Evolutionary conservation across 2,888 invertebrate genomes (phyloP), one percentile per base, ranked within the genome.

Genomic region (Pristionchus mayeri): DNA sequence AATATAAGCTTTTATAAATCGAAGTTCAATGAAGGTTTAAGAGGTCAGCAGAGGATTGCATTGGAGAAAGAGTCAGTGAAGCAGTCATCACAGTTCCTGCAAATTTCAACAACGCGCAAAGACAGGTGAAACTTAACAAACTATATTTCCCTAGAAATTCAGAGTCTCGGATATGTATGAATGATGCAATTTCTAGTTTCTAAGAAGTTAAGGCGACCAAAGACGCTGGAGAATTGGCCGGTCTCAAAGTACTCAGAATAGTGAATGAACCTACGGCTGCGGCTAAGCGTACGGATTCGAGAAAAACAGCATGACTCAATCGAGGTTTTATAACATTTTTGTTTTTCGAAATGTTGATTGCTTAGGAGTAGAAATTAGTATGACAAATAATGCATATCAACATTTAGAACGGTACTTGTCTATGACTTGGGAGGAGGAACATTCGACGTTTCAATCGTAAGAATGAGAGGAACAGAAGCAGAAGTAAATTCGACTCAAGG

Each of bases 71-170:
- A 6, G 63, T 54, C 21, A 84, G 44, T 9, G 60, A 76, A 13
- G 84, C 84, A 37, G 84, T 84, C 7, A 83, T 84, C 16, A 84
- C 84, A n/a, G 84, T 84, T n/a, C 84, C 84, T 1, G 80, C 76
- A 24, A 60, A 84, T 6, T 84, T 84, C 50, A 37, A 24, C 3
- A n/a, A 54, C 30, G 82, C 54, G 7, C 84, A 84, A 44, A 83
- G 71, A 80, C 54, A 80, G 57, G 84, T 71, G 24, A 37, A 30
- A 24, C 27, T 27, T 34, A 30, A 63, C n/a, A n/a, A n/a, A 30
- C 18, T 63, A 30, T 27, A 30, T 34, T 7, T 60, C 21, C 24
- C 44, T 44, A 44, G 57, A 57, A 21, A 13, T 21, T 57, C 21
- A n/a, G n/a, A n/a, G 11, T 50, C 52, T n/a, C n/a, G n/a, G n/a